Evolutionary conservation across 2,113 vertebrate species (phyloP), one percentile per base, ranked within the genome.

Genomic region (Nymphicus hollandicus): DNA sequence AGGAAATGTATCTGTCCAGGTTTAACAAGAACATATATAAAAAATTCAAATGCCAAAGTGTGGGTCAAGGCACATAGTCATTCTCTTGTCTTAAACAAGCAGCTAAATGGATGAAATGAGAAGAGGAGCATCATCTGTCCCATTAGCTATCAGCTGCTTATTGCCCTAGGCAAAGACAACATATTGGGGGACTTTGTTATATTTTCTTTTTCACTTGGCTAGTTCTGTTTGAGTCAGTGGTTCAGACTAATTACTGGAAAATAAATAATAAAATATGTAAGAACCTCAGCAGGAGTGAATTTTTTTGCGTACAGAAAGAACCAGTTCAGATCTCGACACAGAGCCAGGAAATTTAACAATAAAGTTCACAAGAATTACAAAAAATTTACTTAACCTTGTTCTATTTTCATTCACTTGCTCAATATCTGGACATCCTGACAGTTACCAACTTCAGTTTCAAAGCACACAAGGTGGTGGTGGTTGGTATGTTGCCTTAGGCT

Each of bases 151-250:
- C 96, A 97, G 96, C 96, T 97, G 96, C 93, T 49, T 88, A 49
- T 89, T 7, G 95, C 96, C 81, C 49, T n/a, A 82, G 95, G 96
- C 95, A 79, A 91, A 96, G 77, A 37, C 95, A 94, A 92, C 96
- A 97, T 97, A 96, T 93, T 97, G 92, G 86, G 65, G 88, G 81
- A 93, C 94, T 96, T 96, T 82, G 96, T 96, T 96, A 76, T 93
- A 93, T 96, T 96, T 96, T 96, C 91, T 94, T 96, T 96, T 94
- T 96, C 96, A 96, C 93, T 96, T 94, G 96, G 92, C 88, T 97
- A 77, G 95, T 93, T 97, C 93, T 89, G 73, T 85, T 80, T 97
- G 95, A 97, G 88, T 97, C 96, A 96, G 77, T 97, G 96, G 91
- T 69, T 96, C 92, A 94, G 91, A 96, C 86, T 97, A 96, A 97